Evolutionary conservation across 2,888 invertebrate genomes (phyloP), one percentile per base, ranked within the genome.

Genomic region (Horisme vitalbata): DNA sequence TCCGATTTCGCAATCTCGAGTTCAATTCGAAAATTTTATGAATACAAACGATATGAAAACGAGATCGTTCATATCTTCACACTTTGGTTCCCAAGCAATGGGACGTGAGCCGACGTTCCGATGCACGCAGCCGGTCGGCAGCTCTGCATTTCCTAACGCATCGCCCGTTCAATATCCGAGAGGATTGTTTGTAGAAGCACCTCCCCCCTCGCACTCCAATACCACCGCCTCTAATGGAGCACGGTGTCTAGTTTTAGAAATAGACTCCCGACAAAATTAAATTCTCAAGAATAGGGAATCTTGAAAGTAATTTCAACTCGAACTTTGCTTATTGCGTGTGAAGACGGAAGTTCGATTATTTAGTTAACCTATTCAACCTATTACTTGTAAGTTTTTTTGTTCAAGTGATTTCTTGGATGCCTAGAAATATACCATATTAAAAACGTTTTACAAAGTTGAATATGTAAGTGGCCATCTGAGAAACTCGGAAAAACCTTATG

Each of bases 111-210:
- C 37, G 37, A 37, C 43, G 47, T 48, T 76, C 75, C 73, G 65
- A 63, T 68, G 73, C 77, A 82, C 79, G 79, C 83, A 82, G 75
- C 30, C 38, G 34, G 41, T 32, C 78, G 75, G 68, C 73, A 68
- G 70, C 68, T n/a, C n/a, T 79, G 83, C 83, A 84, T 86, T 86
- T 86, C 86, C 87, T 73, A 84, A 88, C 85, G 85, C 87, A 86
- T 80, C 80, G 71, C 69, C 45, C 85, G 86, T 86, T 88, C 87
- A 87, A 88, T 87, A 88, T 87, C 86, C 86, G 83, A 80, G 81
- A 74, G 80, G 75, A 86, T 87, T 87, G 87, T 88, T 86, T 87
- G 87, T 78, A 73, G 76, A 80, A 68, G 71, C 71, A 62, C 55
- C 74, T 65, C 55, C 58, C 39, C 50, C 61, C 57, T 46, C 45